Evolutionary conservation across 1,140 invertebrate genomes (phyloP), one percentile per base, ranked within the genome.

Genomic region (Drosophila repleta): DNA sequence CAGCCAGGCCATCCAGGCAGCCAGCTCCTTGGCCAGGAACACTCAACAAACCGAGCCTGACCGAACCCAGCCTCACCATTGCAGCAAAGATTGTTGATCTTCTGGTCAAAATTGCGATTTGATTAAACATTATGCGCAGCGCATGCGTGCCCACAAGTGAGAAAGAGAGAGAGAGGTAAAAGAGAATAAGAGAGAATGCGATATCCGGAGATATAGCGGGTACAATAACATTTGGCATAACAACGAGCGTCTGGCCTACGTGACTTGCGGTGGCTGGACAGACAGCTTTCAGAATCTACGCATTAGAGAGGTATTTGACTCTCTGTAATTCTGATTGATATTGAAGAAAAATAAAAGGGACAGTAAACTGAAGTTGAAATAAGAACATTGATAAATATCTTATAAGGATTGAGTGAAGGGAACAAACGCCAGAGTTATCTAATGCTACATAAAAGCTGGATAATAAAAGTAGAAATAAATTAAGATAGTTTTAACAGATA

Each of bases 41-140:
- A 49, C 11, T 35, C 24, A 32, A 15, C 39, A 49, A 41, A 37
- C 37, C 49, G 21, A 51, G 15, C 21, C 46, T 29, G 18, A 26
- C 4, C 39, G 17, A 37, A 18, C 48, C 37, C 17, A 17, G 46
- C 1, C 15, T 18, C 13, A 21, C 8, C 8, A 52, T n/a, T 26
- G 10, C 29, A 29, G 15, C n/a, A 5, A 4, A 45, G 55, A 51
- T 17, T 35, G 60, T 65, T 60, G 72, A 74, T 76, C 57, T 73
- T 39, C 29, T 55, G 56, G 13, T 51, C 61, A 49, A 66, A 66
- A 73, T 68, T 56, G 62, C 68, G 57, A 75, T 72, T 76, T 76
- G 74, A 74, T 76, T 74, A 68, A 64, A 83, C 83, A 75, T 83
- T 67, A 78, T 65, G 71, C 49, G 46, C 18, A 43, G 65, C 49